phyloP scores from a whole-genome alignment of 2,797 vertebrate genomes.

The Pantherophis alleghaniensis region DNA sequence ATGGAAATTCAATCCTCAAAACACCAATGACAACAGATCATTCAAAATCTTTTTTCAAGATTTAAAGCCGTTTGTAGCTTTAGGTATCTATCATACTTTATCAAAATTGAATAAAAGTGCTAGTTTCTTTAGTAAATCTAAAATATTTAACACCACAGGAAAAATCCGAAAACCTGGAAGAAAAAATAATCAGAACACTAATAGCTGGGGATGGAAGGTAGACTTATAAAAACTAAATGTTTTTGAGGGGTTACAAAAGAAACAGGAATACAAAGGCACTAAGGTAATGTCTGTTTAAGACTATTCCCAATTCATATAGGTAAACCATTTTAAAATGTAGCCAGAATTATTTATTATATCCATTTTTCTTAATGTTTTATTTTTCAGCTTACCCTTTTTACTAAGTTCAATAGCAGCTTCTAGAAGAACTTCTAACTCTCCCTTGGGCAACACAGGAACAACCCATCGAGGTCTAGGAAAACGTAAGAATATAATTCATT shows the following conservation, averaged over 20 bases:
- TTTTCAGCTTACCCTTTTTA: constrained; percentile 91
- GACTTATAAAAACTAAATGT: background rate
- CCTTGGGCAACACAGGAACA: constrained; percentile 99
- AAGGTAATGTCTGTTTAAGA: background rate
- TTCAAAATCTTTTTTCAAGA: background rate
- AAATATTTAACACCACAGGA: background rate
- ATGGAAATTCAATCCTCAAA: background rate
- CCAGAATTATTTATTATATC: background rate
- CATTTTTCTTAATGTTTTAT: constrained; percentile 7
- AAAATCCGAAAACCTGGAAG: background rate
- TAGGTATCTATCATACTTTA: background rate
- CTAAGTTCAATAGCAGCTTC: constrained; percentile 99
- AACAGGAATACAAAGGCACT: background rate
- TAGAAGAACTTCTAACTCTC: constrained; percentile 99
- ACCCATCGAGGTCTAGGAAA: constrained; percentile 95
- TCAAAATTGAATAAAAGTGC: background rate
- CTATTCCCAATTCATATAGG: background rate
- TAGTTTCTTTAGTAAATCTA: background rate
- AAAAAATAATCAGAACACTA: background rate
- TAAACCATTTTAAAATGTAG: background rate
- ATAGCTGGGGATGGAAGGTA: background rate
- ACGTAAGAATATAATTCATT: background rate
- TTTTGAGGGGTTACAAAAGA: background rate
- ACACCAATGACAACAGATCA: background rate
- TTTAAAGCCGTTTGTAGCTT: background rate